These are phyloP conservation scores for Chloebia gouldiae DNA, from an alignment of 2,113 vertebrate genomes.

Conservation along the genomic window DNA sequence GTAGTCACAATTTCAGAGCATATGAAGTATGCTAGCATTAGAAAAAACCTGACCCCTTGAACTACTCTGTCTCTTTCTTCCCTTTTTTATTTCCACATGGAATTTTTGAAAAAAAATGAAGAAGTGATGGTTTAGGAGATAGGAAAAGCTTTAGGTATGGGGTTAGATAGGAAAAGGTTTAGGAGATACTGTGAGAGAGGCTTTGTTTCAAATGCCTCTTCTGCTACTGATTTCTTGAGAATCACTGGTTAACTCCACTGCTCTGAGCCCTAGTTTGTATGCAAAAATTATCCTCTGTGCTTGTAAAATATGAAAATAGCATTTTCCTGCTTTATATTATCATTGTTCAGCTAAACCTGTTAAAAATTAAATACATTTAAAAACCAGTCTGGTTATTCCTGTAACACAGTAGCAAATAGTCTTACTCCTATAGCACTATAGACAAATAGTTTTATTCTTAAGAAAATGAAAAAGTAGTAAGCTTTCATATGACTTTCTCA, in stretches of 20 bases:
- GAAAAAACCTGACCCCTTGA: constrained; percentile 2
- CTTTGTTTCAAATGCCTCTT: background rate
- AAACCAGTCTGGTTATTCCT: background rate
- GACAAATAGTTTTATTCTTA: background rate
- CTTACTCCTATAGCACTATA: background rate
- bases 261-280: background rate
- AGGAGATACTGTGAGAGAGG: background rate
- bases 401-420: background rate
- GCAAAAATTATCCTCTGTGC: background rate
- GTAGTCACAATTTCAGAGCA: constrained; percentile 26
- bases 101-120: background rate
- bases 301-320: background rate
- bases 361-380: background rate
- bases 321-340: background rate
- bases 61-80: background rate
- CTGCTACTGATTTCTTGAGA: background rate
- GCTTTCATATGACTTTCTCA: background rate
- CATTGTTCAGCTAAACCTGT: background rate
- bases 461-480: background rate
- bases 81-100: background rate
- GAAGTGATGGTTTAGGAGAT: background rate
- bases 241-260: background rate
- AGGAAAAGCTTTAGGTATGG: background rate
- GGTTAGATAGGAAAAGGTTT: background rate
- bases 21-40: background rate